Evolutionary conservation across 2,888 invertebrate species (phyloP).

Genomic region (Griposia aprilina): DNA sequence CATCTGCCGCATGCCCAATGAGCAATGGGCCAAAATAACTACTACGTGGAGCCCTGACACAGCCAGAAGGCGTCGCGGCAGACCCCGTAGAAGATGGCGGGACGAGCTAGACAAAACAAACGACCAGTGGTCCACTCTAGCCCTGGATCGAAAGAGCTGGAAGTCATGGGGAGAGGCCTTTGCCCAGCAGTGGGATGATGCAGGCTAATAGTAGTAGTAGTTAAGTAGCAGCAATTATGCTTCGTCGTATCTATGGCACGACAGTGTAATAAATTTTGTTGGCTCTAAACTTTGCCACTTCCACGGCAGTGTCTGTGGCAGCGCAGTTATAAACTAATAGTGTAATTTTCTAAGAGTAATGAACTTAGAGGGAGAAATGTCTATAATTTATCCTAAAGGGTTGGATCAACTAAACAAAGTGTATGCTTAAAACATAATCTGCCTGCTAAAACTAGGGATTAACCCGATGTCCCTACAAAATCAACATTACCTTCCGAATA

Average conservation of each 20-base stretch:
- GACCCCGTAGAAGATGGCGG: too few relatives aligned
- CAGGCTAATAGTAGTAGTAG: too few relatives aligned
- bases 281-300: neutral
- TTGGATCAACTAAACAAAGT: neutral
- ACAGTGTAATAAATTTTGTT: neutral
- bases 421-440: slow-evolving; percentile 3
- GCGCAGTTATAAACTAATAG: neutral
- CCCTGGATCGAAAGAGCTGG: too few relatives aligned
- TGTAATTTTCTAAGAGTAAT: neutral
- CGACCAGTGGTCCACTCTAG: too few relatives aligned
- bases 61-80: too few relatives aligned
- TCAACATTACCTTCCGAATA: neutral
- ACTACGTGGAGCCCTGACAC: too few relatives aligned
- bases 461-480: neutral
- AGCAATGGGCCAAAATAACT: too few relatives aligned
- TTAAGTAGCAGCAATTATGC: neutral
- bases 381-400: neutral
- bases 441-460: neutral
- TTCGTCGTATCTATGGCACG: too few relatives aligned
- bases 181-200: too few relatives aligned
- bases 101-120: too few relatives aligned
- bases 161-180: too few relatives aligned
- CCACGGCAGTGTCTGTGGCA: neutral
- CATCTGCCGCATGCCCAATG: too few relatives aligned
- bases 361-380: neutral